Base-by-base conservation (phyloP, 2,797 vertebrate species). In the Thaleichthys pacificus region DNA sequence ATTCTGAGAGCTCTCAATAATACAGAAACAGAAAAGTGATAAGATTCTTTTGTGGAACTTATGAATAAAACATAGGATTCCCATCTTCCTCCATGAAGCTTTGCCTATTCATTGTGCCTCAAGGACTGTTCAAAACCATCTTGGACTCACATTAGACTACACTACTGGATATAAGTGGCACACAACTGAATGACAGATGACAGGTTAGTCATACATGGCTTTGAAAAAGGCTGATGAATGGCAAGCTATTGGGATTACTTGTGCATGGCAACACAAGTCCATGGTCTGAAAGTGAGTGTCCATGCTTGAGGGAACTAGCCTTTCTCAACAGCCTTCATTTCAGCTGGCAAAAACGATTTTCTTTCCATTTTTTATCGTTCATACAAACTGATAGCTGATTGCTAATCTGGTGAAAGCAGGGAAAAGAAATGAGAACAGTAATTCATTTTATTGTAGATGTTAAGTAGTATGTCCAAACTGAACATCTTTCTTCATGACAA, bases 11-110 rank as follows among this genome's bases (percentile, higher is more conserved):
- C 51, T 67, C 19, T 24, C 58, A 9, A 12, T 66, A 24, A 57
- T 47, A 76, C 35, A 7, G n/a, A 57, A 22, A 70, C 71, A 70
- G 28, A 15, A 19, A 79, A 19, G 19, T 61, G 30, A 9, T 57
- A 17, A 24, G 14, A 22, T 56, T 35, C 61, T 26, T 61, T 64
- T 57, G 28, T 62, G 61, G 19, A 32, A 62, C 6, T 32, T 3
- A 30, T 26, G 38, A 71, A 66, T 58, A 60, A 60, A 66, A 72
- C 24, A 58, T 60, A 17, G 26, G 47, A 58, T 49, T 42, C 49
- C 54, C 14, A 32, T 71, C 14, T 61, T 24, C 7, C 57, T 32
- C 58, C 4, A n/a, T 42, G 3, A 3, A n/a, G 6, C 14, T 63
- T 1, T 28, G 19, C n/a, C 19, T 28, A 64, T 26, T 54, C 49